Evolutionary conservation across 2,797 vertebrate genomes (phyloP), one percentile per base, ranked within the genome.

Genomic region (Dipus sagitta): DNA sequence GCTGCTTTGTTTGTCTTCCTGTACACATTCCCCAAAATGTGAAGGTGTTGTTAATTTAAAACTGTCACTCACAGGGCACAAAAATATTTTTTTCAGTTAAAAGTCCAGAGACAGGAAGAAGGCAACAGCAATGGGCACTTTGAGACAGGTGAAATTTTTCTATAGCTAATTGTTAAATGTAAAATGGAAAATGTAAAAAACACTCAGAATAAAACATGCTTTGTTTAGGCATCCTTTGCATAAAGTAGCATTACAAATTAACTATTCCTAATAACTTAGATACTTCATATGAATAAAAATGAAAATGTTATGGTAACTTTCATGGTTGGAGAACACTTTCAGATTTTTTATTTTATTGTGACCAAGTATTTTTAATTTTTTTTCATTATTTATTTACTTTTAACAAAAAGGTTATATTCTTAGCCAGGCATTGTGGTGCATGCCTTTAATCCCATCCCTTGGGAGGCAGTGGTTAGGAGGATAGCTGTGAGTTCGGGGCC

Each of bases 21-120:
- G 9, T 64, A 90, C 67, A 95, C 77, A 95, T 97, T 96, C 95
- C 92, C 96, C 54, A 96, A 92, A 96, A 96, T n/a, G 78, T 92
- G 96, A 97, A 96, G 85, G 93, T 95, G 86, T 82, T 98, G 92
- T 97, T 98, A 97, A 98, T 98, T 98, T 98, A 96, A 98, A 98
- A 85, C 95, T 97, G 97, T 95, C 97, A 97, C 67, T 98, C 96
- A 96, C 11, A 86, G 86, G 94, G 78, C 30, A 77, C 93, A 93
- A 84, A 93, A 95, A 96, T 95, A 70, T 86, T 97, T 97, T 38
- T 38, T 94, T 96, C 89, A 97, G 94, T 95, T 90, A 68, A 88
- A 97, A 94, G 74, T 95, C 84, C 67, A 60, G 77, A 64, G 94
- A 97, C 84, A 96, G 94, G 70, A 32, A 93, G 54, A 95, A 6